Evolutionary conservation across 1,140 invertebrate species (phyloP).

Genomic region (Melanaphis sacchari): DNA sequence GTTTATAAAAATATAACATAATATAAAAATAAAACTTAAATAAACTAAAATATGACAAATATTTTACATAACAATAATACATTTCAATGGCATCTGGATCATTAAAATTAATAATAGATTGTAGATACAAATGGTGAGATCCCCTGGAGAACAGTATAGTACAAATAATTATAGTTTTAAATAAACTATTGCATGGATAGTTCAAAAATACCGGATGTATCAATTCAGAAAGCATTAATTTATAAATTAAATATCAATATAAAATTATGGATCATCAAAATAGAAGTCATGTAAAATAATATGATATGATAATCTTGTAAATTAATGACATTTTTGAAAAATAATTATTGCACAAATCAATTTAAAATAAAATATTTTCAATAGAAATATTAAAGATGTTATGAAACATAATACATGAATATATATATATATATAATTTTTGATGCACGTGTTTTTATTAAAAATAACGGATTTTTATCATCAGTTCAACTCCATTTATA

Average conservation of each 20-base stretch:
- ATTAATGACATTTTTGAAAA: neutral
- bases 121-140: neutral
- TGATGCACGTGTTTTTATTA: neutral
- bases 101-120: neutral
- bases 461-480: neutral
- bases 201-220: neutral
- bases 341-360: neutral
- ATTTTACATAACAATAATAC: conserved; percentile 7
- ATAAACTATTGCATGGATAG: neutral
- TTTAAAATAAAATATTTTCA: neutral
- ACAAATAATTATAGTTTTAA: neutral
- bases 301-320: neutral
- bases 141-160: neutral
- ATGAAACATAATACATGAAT: neutral
- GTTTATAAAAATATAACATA: neutral
- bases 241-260: neutral
- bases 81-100: conserved; percentile 32
- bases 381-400: neutral
- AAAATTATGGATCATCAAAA: neutral
- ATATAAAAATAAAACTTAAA: neutral
- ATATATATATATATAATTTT: neutral
- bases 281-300: neutral
- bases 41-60: neutral
- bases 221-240: neutral
- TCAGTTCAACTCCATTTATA: neutral